Base-by-base conservation (phyloP, 2,113 vertebrate genomes). In the Myodes glareolus region DNA sequence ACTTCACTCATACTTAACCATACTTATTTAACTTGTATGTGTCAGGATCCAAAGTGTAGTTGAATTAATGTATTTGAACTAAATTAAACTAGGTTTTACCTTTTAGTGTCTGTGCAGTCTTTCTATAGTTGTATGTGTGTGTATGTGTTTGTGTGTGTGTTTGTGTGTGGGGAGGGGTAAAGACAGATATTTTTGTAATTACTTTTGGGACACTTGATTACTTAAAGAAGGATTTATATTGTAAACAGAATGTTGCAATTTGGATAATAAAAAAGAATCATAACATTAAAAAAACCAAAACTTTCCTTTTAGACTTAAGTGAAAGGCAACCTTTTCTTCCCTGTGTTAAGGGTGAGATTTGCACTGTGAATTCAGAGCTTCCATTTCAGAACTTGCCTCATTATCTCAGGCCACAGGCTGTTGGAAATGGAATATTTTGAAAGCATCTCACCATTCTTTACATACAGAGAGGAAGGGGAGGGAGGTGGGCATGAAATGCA, bases 381-480 rank as follows among this genome's bases (percentile, higher is more conserved):
- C 76, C 33, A 87, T 65, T 94, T 94, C 67, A 93, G 63, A 97
- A 94, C 52, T 95, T 95, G 76, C 3, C 52, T 96, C 87, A 63
- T 97, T 61, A 92, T 97, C 92, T 52, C 68, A 94, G 95, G 97
- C 96, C 97, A 80, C 84, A 52, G 92, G 88, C 92, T 96, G 72
- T 47, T 95, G 97, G 94, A 97, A 98, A 96, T 95, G 92, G 97
- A 97, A 63, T 94, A 96, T 96, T 85, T 97, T 97, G 88, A 95
- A 96, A 29, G 87, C 91, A 88, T 87, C 63, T 33, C 68, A 84
- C 97, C 91, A 31, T 91, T 84, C 95, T 97, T 2, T 33, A 89
- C 0, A 36, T 94, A n/a, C 63, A 45, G 39, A 47, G 47, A 76
- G 52, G 96, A 97, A 95, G 94, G 29, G 72, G 47, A 14, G 95